These are phyloP conservation scores for Lamellibrachia satsuma DNA, from an alignment of 2,888 invertebrate species.

Conservation along the genomic window DNA sequence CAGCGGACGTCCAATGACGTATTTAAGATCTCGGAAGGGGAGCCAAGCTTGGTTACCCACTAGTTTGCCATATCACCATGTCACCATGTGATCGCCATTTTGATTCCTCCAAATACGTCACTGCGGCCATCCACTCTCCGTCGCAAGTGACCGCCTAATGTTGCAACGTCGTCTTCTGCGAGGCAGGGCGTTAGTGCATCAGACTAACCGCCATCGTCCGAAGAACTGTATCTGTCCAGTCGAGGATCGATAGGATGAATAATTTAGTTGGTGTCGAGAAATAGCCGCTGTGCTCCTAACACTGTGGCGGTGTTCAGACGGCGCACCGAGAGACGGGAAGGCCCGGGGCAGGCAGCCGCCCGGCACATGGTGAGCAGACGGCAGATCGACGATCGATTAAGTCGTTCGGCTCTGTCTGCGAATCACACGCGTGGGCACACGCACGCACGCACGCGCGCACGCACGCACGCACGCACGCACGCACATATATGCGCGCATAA, in stretches of 20 bases:
- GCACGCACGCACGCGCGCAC: not conserved
- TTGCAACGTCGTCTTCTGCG: not conserved
- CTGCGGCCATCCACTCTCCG: not conserved
- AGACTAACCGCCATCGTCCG: not conserved
- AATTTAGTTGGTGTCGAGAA: not conserved
- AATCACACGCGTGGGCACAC: not conserved
- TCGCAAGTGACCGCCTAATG: not conserved
- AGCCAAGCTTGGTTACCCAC: too few relatives aligned
- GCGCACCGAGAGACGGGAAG: too few relatives aligned
- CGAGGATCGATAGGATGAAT: slow-evolving; percentile 2
- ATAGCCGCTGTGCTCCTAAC: not conserved
- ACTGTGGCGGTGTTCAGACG: not conserved
- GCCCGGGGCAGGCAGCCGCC: not conserved
- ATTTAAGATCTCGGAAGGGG: too few relatives aligned
- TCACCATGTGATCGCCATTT: too few relatives aligned
- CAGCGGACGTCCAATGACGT: not conserved
- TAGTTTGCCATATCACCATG: too few relatives aligned
- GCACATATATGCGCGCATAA: too few relatives aligned
- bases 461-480: not conserved
- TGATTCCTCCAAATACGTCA: too few relatives aligned
- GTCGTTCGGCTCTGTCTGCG: not conserved
- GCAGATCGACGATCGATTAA: not conserved
- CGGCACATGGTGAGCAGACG: not conserved
- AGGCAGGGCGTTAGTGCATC: not conserved
- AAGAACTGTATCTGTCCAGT: not conserved